These are phyloP conservation scores for Hirtodrosophila confusa DNA, from an alignment of 2,888 invertebrate species.

Conservation along the genomic window DNA sequence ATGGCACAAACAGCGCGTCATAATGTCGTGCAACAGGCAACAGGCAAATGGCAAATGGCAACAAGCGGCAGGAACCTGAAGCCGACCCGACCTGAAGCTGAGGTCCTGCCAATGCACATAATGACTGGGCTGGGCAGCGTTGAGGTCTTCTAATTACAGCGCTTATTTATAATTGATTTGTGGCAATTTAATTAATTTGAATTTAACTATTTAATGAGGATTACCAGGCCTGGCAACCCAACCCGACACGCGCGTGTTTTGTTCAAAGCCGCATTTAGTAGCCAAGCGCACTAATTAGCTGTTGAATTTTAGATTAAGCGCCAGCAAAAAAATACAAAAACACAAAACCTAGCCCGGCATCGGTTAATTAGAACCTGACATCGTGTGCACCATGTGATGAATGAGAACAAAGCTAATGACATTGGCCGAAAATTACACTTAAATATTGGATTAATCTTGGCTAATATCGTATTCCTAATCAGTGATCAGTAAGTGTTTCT, in stretches of 20 bases:
- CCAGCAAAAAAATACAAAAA: slow-evolving; percentile 19
- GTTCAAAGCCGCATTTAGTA: slow-evolving; percentile 74
- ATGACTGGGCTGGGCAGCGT: slow-evolving; percentile 19
- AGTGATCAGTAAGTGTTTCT: too few relatives aligned
- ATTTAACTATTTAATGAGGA: slow-evolving; percentile 81
- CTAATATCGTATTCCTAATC: too few relatives aligned
- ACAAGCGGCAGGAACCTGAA: slow-evolving; percentile 10
- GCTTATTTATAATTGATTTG: slow-evolving; percentile 81
- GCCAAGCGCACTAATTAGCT: slow-evolving; percentile 70
- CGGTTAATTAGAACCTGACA: slow-evolving; percentile 45
- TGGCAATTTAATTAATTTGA: slow-evolving; percentile 81
- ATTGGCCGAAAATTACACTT: neutral
- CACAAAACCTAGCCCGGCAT: slow-evolving; percentile 7
- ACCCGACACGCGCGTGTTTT: slow-evolving; percentile 25
- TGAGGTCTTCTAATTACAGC: slow-evolving; percentile 80
- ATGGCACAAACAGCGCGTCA: slow-evolving; percentile 44
- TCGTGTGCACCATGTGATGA: slow-evolving; percentile 18
- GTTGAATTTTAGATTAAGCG: slow-evolving; percentile 79
- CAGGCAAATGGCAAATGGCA: slow-evolving; percentile 49
- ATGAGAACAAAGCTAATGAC: slow-evolving; percentile 5
- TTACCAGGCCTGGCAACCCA: slow-evolving; percentile 56
- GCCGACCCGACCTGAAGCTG: too few relatives aligned
- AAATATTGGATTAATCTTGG: slow-evolving; percentile 1
- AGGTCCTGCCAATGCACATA: slow-evolving; percentile 21
- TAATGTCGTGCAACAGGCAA: slow-evolving; percentile 76